phyloP scores from a whole-genome alignment of 2,797 vertebrate genomes.

The Aldrovandia affinis region DNA sequence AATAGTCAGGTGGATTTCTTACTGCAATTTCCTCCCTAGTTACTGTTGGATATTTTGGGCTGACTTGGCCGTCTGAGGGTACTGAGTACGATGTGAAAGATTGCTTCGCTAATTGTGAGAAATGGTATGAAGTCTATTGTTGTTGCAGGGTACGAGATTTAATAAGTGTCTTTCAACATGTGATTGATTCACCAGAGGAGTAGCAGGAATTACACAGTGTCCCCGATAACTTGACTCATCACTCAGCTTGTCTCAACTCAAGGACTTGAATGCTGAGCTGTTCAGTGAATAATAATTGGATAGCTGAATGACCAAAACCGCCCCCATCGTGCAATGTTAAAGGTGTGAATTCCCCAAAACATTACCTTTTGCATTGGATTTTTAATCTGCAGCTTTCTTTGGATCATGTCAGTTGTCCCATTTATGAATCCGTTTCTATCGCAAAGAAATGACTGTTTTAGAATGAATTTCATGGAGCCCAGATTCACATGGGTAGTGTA shows the following conservation, averaged over 20 bases:
- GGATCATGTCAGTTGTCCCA: not conserved
- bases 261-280: conserved; percentile 27
- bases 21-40: too few relatives aligned
- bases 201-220: conserved; percentile 30
- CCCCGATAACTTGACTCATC: conserved; percentile 36
- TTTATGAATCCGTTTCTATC: not conserved
- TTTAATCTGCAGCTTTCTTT: not conserved
- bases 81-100: too few relatives aligned
- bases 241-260: conserved; percentile 29
- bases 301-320: not conserved
- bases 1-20: too few relatives aligned
- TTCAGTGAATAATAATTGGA: not conserved
- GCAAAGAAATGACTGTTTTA: not conserved
- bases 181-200: conserved; percentile 36
- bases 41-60: too few relatives aligned
- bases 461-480: not conserved
- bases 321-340: not conserved
- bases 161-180: conserved; percentile 19
- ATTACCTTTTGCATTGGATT: not conserved
- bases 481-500: not conserved
- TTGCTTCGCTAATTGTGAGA: too few relatives aligned
- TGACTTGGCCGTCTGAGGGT: too few relatives aligned
- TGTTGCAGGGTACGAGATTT: not conserved
- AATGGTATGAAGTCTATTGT: too few relatives aligned
- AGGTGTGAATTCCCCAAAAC: not conserved